phyloP scores from a whole-genome alignment of 2,113 vertebrate genomes.

The Pseudorectes ferrugineus region DNA sequence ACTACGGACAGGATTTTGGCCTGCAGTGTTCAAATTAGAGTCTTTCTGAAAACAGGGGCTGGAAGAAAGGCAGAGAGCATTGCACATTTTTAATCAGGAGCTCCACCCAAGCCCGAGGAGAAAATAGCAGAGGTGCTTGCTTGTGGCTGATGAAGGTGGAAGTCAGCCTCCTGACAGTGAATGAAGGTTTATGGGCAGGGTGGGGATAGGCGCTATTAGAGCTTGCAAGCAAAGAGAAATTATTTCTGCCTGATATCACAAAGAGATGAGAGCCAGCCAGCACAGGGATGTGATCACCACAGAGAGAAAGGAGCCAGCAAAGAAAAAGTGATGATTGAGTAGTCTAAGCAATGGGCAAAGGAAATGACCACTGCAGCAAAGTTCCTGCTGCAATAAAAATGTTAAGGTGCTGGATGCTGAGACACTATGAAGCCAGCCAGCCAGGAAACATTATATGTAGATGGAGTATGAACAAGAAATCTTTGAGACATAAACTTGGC shows the following conservation, averaged over 20 bases:
- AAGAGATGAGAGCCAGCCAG: neutral
- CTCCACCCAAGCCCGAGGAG: conserved; percentile 44
- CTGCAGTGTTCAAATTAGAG: neutral
- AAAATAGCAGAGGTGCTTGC: conserved; percentile 29
- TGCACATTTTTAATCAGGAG: neutral
- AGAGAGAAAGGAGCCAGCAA: neutral
- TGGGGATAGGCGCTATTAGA: neutral
- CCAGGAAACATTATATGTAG: neutral
- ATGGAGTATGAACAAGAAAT: neutral
- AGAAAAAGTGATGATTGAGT: neutral
- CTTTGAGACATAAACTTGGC: neutral
- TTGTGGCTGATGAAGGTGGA: conserved; percentile 6
- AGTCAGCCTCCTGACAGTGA: neutral
- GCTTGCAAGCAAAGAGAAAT: neutral
- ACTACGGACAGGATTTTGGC: neutral
- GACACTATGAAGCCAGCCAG: neutral
- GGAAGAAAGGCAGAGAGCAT: neutral
- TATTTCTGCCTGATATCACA: conserved; percentile 27
- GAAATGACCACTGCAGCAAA: conserved; percentile 12
- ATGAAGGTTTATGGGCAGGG: conserved; percentile 9
- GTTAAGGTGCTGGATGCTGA: neutral
- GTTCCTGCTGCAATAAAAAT: neutral
- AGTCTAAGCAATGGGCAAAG: neutral
- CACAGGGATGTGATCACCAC: neutral
- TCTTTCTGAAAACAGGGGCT: neutral